phyloP scores from a whole-genome alignment of 1,140 invertebrate species.

The Pararge aegeria region DNA sequence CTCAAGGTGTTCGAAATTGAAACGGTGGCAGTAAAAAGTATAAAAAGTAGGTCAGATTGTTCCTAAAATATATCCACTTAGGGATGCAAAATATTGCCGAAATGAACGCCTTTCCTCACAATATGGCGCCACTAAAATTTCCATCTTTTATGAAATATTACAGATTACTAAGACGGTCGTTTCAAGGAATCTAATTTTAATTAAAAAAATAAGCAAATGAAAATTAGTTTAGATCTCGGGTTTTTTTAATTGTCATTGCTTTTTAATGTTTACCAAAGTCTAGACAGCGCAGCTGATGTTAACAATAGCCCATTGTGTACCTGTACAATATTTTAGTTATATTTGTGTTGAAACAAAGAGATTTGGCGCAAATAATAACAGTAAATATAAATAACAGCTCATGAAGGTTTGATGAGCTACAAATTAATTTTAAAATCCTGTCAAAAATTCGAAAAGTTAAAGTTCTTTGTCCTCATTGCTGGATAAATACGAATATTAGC shows the following conservation, averaged over 20 bases:
- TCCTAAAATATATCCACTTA: conserved; percentile 68
- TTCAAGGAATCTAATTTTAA: conserved; percentile 76
- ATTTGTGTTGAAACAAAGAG: neutral
- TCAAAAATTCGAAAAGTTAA: too few relatives aligned
- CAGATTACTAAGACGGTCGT: conserved; percentile 63
- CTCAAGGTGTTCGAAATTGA: conserved; percentile 34
- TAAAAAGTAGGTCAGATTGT: conserved; percentile 47
- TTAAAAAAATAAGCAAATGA: conserved; percentile 69
- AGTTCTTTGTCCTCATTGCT: too few relatives aligned
- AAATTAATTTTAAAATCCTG: too few relatives aligned
- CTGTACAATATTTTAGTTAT: neutral
- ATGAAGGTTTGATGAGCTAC: too few relatives aligned
- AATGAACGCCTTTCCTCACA: conserved; percentile 75
- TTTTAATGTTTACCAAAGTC: conserved; percentile 2
- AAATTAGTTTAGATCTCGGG: neutral
- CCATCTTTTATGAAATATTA: conserved; percentile 79
- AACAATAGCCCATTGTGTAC: neutral
- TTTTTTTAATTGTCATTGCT: neutral
- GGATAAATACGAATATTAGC: too few relatives aligned
- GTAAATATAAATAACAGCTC: too few relatives aligned
- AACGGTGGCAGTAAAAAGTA: conserved; percentile 30
- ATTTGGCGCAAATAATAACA: too few relatives aligned
- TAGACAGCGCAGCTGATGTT: neutral
- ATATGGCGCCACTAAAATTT: conserved; percentile 78
- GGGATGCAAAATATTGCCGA: conserved; percentile 72